These are phyloP conservation scores for Celastrina argiolus DNA, from an alignment of 2,888 invertebrate species.

Conservation along the genomic window DNA sequence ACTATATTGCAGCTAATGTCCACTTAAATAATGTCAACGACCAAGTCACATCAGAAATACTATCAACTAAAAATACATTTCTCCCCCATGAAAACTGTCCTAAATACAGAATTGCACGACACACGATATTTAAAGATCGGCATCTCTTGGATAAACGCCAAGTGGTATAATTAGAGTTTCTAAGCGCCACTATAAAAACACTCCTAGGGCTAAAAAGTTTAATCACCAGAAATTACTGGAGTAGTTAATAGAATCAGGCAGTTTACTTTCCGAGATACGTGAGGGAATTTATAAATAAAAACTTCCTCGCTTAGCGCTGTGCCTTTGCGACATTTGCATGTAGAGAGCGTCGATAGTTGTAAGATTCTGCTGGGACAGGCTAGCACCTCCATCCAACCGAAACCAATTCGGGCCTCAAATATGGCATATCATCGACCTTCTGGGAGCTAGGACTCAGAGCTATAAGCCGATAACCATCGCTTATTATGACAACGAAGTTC, in stretches of 20 bases:
- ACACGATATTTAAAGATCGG: slow-evolving; percentile 61
- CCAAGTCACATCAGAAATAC: slow-evolving; percentile 25
- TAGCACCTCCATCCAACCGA: too few relatives aligned
- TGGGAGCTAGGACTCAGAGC: too few relatives aligned
- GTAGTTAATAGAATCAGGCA: slow-evolving; percentile 6
- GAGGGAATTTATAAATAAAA: neutral
- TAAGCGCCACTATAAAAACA: slow-evolving; percentile 34
- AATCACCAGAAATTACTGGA: slow-evolving; percentile 3
- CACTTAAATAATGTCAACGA: slow-evolving; percentile 22
- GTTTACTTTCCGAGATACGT: neutral
- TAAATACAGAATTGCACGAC: slow-evolving; percentile 69
- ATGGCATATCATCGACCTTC: too few relatives aligned
- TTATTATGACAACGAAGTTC: too few relatives aligned
- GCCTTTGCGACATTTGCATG: neutral
- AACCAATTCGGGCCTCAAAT: too few relatives aligned
- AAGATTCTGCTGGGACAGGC: too few relatives aligned
- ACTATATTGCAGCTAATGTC: slow-evolving; percentile 16
- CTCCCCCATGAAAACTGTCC: slow-evolving; percentile 65
- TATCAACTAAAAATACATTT: slow-evolving; percentile 36
- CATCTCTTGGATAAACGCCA: slow-evolving; percentile 60
- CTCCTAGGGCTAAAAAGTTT: slow-evolving; percentile 19
- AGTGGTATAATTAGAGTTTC: slow-evolving; percentile 31
- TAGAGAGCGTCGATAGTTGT: neutral
- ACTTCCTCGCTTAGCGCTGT: neutral
- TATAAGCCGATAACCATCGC: too few relatives aligned